Evolutionary conservation across 1,140 invertebrate species (phyloP).

Genomic region (Penaeus chinensis): DNA sequence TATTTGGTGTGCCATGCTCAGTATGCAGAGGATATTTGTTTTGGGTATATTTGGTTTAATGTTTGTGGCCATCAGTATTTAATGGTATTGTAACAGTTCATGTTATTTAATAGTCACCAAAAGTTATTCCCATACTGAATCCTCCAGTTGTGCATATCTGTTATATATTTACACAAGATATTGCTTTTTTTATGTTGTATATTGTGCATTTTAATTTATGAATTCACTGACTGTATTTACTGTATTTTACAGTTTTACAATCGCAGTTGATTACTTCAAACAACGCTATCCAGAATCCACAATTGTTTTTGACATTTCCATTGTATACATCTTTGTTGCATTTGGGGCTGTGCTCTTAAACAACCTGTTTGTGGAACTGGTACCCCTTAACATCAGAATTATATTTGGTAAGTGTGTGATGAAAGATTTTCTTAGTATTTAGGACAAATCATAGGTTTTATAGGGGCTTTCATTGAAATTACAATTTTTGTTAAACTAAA

Average conservation of each 20-base stretch:
- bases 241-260: constrained; percentile 80
- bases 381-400: constrained; percentile 84
- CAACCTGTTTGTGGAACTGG: constrained; percentile 85
- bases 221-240: not conserved
- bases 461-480: not conserved
- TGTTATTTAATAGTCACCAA: no score
- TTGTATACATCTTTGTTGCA: constrained; percentile 88
- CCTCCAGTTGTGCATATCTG: no score
- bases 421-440: constrained; percentile 61
- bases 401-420: constrained; percentile 78
- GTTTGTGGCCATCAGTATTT: no score
- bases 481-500: not conserved
- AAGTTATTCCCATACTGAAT: no score
- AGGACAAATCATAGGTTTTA: not conserved
- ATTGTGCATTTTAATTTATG: not conserved
- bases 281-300: constrained; percentile 79
- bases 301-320: constrained; percentile 91
- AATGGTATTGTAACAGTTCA: no score
- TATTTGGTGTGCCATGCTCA: no score
- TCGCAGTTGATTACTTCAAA: constrained; percentile 91
- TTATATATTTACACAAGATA: not conserved
- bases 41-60: no score
- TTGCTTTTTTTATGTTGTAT: constrained; percentile 37
- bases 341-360: constrained; percentile 87
- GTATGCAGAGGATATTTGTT: no score